Evolutionary conservation across 2,113 vertebrate species (phyloP).

Genomic region (Cepphus grylle): DNA sequence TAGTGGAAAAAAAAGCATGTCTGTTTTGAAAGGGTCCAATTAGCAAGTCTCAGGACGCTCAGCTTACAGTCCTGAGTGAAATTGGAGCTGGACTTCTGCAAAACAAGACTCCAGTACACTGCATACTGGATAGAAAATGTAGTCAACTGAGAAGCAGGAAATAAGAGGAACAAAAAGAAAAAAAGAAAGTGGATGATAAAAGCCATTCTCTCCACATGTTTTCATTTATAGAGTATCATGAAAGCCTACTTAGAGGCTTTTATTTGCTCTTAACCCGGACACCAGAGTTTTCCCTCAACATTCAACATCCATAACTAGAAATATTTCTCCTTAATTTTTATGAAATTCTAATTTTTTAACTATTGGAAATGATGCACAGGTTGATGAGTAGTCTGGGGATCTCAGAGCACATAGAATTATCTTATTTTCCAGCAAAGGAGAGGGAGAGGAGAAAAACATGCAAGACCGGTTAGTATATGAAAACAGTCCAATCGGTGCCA

Average conservation of each 20-base stretch:
- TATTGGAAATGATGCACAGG: background rate
- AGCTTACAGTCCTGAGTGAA: conserved; percentile 32
- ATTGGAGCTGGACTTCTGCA: background rate
- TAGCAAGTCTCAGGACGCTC: background rate
- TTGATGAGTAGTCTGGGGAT: background rate
- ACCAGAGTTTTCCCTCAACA: background rate
- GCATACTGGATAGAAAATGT: background rate
- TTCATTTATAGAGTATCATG: background rate
- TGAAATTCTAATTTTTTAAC: background rate
- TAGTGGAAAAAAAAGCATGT: background rate
- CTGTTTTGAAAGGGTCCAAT: background rate
- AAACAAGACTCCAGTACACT: background rate
- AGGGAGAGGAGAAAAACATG: background rate
- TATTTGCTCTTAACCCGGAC: background rate
- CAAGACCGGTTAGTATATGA: background rate
- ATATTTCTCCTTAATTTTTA: background rate
- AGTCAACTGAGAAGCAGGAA: conserved; percentile 23
- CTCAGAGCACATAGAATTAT: background rate
- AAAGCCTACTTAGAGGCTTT: background rate
- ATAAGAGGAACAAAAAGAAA: background rate
- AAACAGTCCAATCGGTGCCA: background rate
- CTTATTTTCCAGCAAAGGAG: background rate
- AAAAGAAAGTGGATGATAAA: background rate
- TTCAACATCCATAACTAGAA: background rate
- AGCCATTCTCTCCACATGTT: background rate